A percentile compares a stretch with the other conserved stretches of the same genome.
Evolutionary conservation across 2,888 invertebrate genomes (phyloP).

Genomic region (Dynastes hyllus): DNA sequence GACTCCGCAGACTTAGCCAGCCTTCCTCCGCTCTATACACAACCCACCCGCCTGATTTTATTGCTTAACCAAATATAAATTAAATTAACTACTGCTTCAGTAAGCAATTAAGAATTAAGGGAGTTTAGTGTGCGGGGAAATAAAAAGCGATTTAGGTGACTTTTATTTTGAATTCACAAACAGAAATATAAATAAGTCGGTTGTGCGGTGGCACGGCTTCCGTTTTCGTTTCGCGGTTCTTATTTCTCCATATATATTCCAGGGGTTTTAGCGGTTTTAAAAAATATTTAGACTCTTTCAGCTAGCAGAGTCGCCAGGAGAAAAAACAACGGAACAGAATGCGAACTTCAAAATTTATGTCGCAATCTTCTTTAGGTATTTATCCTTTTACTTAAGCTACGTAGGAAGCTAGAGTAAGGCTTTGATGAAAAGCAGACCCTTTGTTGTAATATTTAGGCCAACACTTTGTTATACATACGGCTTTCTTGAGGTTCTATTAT

Average conservation of each 20-base stretch:
- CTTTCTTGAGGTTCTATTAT: no score
- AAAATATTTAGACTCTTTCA: slow-evolving; percentile 41
- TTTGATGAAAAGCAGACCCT: no score
- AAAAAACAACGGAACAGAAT: slow-evolving; percentile 20
- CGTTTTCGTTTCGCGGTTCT: slow-evolving; percentile 45
- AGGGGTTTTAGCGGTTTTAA: slow-evolving; percentile 44
- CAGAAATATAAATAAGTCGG: slow-evolving; percentile 53
- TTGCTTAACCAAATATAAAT: slow-evolving; percentile 71
- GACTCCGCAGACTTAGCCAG: slow-evolving; percentile 24
- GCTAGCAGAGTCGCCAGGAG: background rate
- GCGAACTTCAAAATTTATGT: slow-evolving; percentile 38
- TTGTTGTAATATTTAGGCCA: no score
- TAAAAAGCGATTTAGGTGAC: slow-evolving; percentile 70
- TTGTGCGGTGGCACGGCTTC: slow-evolving; percentile 44
- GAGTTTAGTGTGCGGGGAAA: slow-evolving; percentile 67
- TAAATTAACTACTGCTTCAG: slow-evolving; percentile 72
- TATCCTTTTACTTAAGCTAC: background rate
- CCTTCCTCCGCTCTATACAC: slow-evolving; percentile 46
- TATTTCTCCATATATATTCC: slow-evolving; percentile 40
- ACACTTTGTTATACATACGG: no score
- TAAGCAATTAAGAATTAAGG: slow-evolving; percentile 71
- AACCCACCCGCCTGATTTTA: slow-evolving; percentile 67
- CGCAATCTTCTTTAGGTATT: slow-evolving; percentile 2
- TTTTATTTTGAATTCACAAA: slow-evolving; percentile 67
- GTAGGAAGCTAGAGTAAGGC: background rate